These are phyloP conservation scores for Volucella inflata DNA, from an alignment of 2,888 invertebrate genomes.

Conservation along the genomic window DNA sequence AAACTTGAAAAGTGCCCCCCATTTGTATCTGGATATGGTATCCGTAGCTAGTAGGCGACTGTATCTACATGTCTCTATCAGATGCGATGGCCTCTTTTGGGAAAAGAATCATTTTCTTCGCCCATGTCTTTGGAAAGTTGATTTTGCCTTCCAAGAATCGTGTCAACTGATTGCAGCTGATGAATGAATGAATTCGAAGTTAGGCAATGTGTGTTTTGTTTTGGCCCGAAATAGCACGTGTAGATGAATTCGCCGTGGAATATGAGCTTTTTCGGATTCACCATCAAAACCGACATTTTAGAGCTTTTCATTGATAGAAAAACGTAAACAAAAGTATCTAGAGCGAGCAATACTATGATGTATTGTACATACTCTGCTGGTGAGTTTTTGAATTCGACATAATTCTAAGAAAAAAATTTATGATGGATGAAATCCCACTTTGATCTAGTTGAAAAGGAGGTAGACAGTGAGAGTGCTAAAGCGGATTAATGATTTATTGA, in stretches of 20 bases:
- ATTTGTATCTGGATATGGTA: background rate
- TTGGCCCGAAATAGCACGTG: slow-evolving; percentile 31
- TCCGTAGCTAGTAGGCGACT: slow-evolving; percentile 19
- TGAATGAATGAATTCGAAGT: background rate
- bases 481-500: slow-evolving; percentile 53
- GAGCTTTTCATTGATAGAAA: slow-evolving; percentile 65
- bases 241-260: slow-evolving; percentile 63
- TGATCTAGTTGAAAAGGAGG: slow-evolving; percentile 14
- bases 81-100: slow-evolving; percentile 17
- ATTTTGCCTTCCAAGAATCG: slow-evolving; percentile 26
- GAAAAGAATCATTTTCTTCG: slow-evolving; percentile 13
- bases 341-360: background rate
- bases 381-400: background rate
- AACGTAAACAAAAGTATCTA: slow-evolving; percentile 51
- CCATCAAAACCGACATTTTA: background rate
- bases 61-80: slow-evolving; percentile 34
- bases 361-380: background rate
- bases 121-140: slow-evolving; percentile 36
- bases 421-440: slow-evolving; percentile 26
- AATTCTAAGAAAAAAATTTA: background rate
- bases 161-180: background rate
- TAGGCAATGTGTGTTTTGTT: slow-evolving; percentile 7
- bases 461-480: background rate
- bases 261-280: slow-evolving; percentile 37
- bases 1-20: slow-evolving; percentile 38